Base-by-base conservation (phyloP, 37 sponge, comb jelly and placozoan genomes). In the Beroe forskalii region DNA sequence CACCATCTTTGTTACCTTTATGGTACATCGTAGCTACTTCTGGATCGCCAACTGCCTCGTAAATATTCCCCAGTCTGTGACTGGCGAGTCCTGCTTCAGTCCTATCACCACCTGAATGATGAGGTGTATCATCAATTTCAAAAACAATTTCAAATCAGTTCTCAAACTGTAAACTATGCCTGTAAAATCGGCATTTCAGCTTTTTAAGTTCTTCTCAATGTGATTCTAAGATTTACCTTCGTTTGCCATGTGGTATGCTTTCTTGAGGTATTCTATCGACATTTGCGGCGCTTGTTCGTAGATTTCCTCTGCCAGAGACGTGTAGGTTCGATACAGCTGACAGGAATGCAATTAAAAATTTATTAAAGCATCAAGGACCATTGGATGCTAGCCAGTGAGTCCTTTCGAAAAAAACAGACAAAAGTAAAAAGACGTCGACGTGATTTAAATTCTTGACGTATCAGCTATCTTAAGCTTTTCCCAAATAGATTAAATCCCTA, bases 11-110 rank as follows among this genome's bases (percentile, higher is more conserved):
- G n/a, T 22, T 72, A 72, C 75, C 75, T 72, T 72, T 72, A 39
- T 72, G 75, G 30, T 72, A 72, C 75, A 72, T 72, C 9, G 37
- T 72, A 37, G 75, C 75, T 3, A 72, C 75, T 30, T 72, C 40
- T 8, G 75, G 75, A 30, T 72, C 75, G 14, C 75, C 75, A 37
- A 72, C 75, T 8, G 75, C 75, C 40, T 72, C 75, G 75, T 72
- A 72, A 30, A 72, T 72, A 39, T 72, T 72, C 8, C 75, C 75
- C 40, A 72, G 33, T 72, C 75, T 32, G 22, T 72, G 75, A 24
- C 67, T 64, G 39, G 75, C 75, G 6, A 72, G 37, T 30, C 75
- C 75, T 37, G 75, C 75, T 33, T 72, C 75, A 8, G 75, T 72
- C 33, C 40, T 72, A 20, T 72, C 33, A 8, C 75, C 75, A 4